Base-by-base conservation (phyloP, 1,140 invertebrate genomes). In the Aphidius ervi region DNA sequence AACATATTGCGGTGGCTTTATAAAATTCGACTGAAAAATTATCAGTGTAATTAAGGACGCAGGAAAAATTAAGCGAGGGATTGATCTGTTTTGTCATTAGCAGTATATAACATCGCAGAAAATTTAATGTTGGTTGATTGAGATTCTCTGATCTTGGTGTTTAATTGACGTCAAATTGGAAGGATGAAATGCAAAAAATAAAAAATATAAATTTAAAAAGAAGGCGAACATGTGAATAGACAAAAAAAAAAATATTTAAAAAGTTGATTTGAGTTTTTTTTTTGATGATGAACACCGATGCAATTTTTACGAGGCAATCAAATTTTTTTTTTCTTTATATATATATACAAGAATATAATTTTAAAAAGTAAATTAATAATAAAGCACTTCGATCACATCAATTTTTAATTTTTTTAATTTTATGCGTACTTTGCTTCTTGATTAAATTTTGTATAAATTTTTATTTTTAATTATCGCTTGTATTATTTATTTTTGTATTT, bases 151-250 rank as follows among this genome's bases (percentile, higher is more conserved):
- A 41, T 31, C 2, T 31, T 31, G 31, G 8, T 48, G 47, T 55
- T 72, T 73, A 71, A 70, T 70, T 70, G 72, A 71, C 64, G 66
- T 61, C 48, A 67, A 71, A 71, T 70, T 68, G 66, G 63, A 60
- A 48, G 50, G 10, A 20, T 55, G 20, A 65, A 54, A 47, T 59
- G 23, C 23, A 31, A 31, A 31, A 31, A 31, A 3, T 3, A 31
- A 31, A 31, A 31, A 3, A 31, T 31, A 3, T 31, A 31, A 31
- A 31, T 16, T 16, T 16, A 31, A 31, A 31, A 31, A 31, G 4
- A 31, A 31, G 23, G 23, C 4, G 4, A 31, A 31, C 23, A 31
- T 31, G 23, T 31, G 23, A 31, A 31, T 31, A 31, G 23, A 31
- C 23, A 31, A 31, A 31, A 31, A 31, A 23, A 31, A 31, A 31